Conservation (phyloP, 1,140 invertebrate genomes). For the Drosophila azteca region DNA sequence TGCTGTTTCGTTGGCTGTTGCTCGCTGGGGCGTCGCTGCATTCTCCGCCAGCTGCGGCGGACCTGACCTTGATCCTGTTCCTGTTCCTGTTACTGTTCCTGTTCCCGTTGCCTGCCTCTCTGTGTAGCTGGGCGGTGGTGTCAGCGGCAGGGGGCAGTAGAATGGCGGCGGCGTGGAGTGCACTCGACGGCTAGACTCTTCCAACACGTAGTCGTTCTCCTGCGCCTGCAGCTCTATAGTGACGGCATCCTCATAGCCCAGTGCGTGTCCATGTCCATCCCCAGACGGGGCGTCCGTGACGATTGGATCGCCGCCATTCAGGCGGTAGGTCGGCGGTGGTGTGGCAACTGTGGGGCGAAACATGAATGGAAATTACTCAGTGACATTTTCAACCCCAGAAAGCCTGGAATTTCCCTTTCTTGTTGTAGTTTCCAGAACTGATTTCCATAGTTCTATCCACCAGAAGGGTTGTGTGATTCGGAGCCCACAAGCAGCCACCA, state of each 20-base stretch:
- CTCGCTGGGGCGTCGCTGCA: slow-evolving; percentile 16
- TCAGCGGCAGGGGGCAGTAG: slow-evolving; percentile 61
- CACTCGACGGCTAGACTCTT: slow-evolving; percentile 24
- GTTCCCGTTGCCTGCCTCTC: slow-evolving; percentile 32
- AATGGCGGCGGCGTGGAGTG: slow-evolving; percentile 61
- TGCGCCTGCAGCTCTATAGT: slow-evolving; percentile 51
- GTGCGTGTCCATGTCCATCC: slow-evolving; percentile 2
- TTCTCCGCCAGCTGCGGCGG: slow-evolving; percentile 22
- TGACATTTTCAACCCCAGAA: background rate
- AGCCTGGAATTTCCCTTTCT: too few species aligned
- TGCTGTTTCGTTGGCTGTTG: slow-evolving; percentile 35
- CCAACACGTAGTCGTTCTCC: slow-evolving; percentile 66
- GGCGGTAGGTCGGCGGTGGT: slow-evolving; percentile 41
- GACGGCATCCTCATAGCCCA: slow-evolving; percentile 26
- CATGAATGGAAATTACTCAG: background rate
- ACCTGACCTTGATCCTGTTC: background rate
- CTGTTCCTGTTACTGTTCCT: background rate
- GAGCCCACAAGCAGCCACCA: slow-evolving; percentile 1
- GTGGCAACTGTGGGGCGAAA: slow-evolving; percentile 17
- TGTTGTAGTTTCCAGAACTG: too few species aligned
- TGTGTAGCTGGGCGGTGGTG: slow-evolving; percentile 75
- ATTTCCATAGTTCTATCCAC: too few species aligned
- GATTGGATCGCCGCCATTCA: slow-evolving; percentile 32
- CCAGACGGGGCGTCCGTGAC: slow-evolving; percentile 11
- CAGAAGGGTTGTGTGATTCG: background rate